phyloP scores from a whole-genome alignment of 2,888 invertebrate species.

The Spilosoma lubricipeda region DNA sequence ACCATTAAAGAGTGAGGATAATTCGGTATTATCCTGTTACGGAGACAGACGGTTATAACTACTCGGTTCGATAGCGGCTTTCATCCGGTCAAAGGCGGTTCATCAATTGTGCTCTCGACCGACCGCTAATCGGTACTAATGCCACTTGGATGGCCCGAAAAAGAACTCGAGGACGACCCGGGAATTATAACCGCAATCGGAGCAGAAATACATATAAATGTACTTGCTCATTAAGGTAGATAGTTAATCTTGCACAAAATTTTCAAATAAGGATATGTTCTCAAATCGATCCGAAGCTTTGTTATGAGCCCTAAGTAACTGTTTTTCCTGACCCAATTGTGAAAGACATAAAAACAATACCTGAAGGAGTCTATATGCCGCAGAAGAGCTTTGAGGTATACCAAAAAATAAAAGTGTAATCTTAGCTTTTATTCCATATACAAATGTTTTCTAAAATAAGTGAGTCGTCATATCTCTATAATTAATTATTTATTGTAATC shows the following conservation, averaged over 20 bases:
- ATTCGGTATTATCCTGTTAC: slow-evolving; percentile 19
- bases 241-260: too few species aligned
- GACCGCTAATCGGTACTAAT: background rate
- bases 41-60: background rate
- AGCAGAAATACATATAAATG: background rate
- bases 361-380: too few species aligned
- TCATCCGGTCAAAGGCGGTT: slow-evolving; percentile 23
- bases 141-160: background rate
- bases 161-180: background rate
- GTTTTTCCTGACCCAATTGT: background rate
- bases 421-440: too few species aligned
- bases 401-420: too few species aligned
- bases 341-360: background rate
- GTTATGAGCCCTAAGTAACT: background rate
- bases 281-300: background rate
- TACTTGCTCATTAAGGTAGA: background rate
- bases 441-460: background rate
- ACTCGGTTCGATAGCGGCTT: slow-evolving; percentile 14
- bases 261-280: background rate
- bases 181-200: background rate
- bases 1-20: slow-evolving; percentile 1
- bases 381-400: too few species aligned
- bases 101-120: slow-evolving; percentile 19
- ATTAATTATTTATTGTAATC: background rate
- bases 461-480: background rate